Evolutionary conservation across 1,140 invertebrate species (phyloP), one percentile per base, ranked within the genome.

Genomic region (Brachionus manjavacas): DNA sequence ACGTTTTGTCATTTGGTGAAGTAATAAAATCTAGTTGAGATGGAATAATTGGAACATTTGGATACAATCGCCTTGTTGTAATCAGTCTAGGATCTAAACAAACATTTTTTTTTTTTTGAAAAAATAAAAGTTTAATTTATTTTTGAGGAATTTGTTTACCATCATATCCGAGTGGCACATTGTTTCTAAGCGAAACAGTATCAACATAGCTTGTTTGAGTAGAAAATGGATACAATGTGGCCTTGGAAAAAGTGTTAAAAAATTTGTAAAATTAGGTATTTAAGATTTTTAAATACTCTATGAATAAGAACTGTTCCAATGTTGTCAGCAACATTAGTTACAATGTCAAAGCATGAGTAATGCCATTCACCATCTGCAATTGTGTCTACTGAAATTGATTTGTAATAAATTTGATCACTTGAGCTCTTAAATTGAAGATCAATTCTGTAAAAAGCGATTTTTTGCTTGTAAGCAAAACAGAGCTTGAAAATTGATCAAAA

Each of bases 381-480:
- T 25, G 68, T 12, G 7, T 31, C 39, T 35, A 81, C 25, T 28
- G 2, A 4, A 12, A 81, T 25, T 25, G 31, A 43, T 25, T 39
- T 43, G 23, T 60, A 64, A 64, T 55, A 12, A 64, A 31, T 20
- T 14, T 12, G 11, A 6, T 28, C 41, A 28, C 4, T 20, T 7
- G 25, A 23, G 11, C 23, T 25, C 41, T 64, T 76, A 49, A 76
- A 41, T 43, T 68, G 25, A 14, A 81, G 25, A 43, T 81, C 31
- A 35, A 81, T n/a, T 68, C 60, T 60, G 9, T 25, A 11, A 1
- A 43, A 25, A 20, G 35, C n/a, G 39, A n/a, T 81, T 12, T 60
- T 81, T 11, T 64, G 28, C 12, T 66, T 81, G 6, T 81, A 81
- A 16, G 79, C 79, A 81, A 64, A 81, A 43, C 79, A 81, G 2